Base-by-base conservation (phyloP, 64 coral and sea anemone species). In the Dendrophyllia cribrosa region DNA sequence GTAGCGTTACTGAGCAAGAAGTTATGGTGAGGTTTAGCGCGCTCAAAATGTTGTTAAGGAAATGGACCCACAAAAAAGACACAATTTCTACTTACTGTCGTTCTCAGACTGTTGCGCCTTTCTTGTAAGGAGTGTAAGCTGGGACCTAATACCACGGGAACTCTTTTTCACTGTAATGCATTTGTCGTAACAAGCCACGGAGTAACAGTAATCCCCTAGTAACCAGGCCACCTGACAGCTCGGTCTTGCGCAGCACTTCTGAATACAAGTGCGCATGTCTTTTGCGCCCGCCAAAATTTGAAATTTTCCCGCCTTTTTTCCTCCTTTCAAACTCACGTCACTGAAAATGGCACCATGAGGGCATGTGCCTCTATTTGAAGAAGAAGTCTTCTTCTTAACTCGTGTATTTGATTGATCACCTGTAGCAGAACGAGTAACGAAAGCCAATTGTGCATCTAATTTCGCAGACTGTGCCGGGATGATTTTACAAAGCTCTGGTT, bases 221-320 rank as follows among this genome's bases (percentile, higher is more conserved):
- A 96, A 79, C 72, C 93, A 99, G n/a, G 97, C 97, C 7, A 93
- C 88, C 51, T 99, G 74, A 90, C 97, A 99, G 9, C 59, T 86
- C 3, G 59, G 72, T 15, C 75, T 85, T 63, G 61, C 85, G 51
- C 91, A 93, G 58, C 91, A 93, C 26, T 76, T 52, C 14, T 86
- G 24, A 76, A 93, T 83, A 70, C 91, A 93, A 53, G 91, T 55
- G 59, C 64, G 81, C 91, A 93, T 93, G 22, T 87, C 73, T 26
- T 86, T 93, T 20, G 82, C 72, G 8, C 85, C 74, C 20, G 72
- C 10, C n/a, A 83, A 58, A 22, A 93, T 83, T 82, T 87, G 61
- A 59, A 93, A 93, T 56, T 69, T 86, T 53, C 91, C 91, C 63
- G 91, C 91, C 65, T 93, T 93, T 52, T 93, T 72, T 2, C 91